Percentiles rank a stretch among this genome's conserved stretches.
Conservation (phyloP, 2,113 vertebrate species). For the Peromyscus leucopus region DNA sequence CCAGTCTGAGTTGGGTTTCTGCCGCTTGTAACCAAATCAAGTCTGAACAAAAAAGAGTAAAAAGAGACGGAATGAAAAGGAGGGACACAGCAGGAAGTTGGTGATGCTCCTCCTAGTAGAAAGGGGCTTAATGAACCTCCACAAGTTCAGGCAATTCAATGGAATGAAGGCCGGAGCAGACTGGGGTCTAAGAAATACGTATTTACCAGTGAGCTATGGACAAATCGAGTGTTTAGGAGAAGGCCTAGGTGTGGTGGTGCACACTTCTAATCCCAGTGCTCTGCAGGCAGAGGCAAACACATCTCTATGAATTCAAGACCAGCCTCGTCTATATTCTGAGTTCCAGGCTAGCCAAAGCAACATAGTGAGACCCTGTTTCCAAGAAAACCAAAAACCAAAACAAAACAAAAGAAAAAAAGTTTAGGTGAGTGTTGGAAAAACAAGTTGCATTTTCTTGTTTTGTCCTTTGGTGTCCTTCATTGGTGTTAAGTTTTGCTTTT, state of each 20-base stretch:
- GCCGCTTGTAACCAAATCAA: not conserved
- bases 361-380: not conserved
- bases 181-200: not conserved
- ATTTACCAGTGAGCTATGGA: slow-evolving; percentile 12
- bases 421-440: not conserved
- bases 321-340: not conserved
- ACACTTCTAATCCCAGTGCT: not conserved
- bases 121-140: slow-evolving; percentile 5
- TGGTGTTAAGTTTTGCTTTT: slow-evolving; percentile 28
- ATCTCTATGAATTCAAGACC: not conserved
- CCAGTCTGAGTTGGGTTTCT: not conserved
- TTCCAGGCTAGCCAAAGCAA: not conserved
- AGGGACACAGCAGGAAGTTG: not conserved
- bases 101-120: not conserved
- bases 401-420: not conserved
- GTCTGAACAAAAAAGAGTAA: not conserved
- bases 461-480: not conserved
- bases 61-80: not conserved
- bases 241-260: not conserved
- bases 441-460: not conserved
- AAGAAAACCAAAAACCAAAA: not conserved
- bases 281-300: not conserved
- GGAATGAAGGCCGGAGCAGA: not conserved
- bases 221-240: not conserved
- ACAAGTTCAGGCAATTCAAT: not conserved